Conservation (phyloP, 2,888 invertebrate species). For the Stratiomys singularior region DNA sequence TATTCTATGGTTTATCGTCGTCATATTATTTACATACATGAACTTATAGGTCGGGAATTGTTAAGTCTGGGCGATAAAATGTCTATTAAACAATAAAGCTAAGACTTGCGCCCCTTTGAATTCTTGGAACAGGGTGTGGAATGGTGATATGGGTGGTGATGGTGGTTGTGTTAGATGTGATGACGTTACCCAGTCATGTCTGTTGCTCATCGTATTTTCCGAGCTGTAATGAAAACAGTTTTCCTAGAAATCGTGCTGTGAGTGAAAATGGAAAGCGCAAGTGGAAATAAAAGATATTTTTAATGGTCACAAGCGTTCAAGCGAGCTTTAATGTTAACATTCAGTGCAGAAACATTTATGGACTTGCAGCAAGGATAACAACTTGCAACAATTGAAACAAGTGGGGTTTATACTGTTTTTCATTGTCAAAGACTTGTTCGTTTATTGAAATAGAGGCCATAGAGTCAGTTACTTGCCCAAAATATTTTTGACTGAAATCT, state of each 20-base stretch:
- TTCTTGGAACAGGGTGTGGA: background rate
- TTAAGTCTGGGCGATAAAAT: conserved; percentile 34
- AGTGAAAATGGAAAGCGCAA: background rate
- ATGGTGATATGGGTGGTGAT: background rate
- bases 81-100: conserved; percentile 41
- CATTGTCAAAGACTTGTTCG: no score
- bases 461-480: no score
- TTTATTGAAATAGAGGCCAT: no score
- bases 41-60: conserved; percentile 30
- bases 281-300: background rate
- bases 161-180: background rate
- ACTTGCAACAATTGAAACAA: no score
- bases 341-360: no score
- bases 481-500: no score
- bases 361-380: no score
- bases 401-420: no score
- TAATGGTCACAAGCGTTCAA: no score
- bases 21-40: conserved; percentile 41
- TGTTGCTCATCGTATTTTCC: conserved; percentile 40
- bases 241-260: background rate
- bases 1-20: conserved; percentile 26
- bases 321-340: no score
- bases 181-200: conserved; percentile 2
- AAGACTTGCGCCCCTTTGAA: background rate
- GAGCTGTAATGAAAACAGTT: background rate